A percentile compares a stretch with the other conserved stretches of the same genome.
phyloP scores from a whole-genome alignment of 1,140 invertebrate genomes.

The Diuraphis noxia region DNA sequence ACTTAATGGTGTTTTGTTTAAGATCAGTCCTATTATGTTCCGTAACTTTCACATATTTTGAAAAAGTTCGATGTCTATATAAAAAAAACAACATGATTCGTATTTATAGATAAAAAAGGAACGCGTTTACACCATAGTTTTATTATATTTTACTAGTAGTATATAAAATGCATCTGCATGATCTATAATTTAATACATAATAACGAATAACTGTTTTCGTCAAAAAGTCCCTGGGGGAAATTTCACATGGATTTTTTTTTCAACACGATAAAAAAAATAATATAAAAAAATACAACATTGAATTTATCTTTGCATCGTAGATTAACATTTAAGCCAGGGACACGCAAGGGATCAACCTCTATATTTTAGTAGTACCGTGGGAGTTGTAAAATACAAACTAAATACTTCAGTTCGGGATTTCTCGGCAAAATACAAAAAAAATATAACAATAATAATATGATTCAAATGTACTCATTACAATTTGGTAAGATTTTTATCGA shows the following conservation, averaged over 20 bases:
- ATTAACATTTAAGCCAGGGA: conserved; percentile 25
- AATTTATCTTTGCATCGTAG: conserved; percentile 41
- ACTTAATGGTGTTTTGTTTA: not conserved
- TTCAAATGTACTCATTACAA: not conserved
- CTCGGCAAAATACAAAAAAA: not conserved
- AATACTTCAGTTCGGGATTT: conserved; percentile 35
- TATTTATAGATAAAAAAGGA: not conserved
- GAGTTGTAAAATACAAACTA: conserved; percentile 40
- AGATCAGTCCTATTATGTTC: not conserved
- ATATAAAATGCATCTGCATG: not conserved
- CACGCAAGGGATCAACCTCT: conserved; percentile 32
- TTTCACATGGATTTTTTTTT: conserved; percentile 13
- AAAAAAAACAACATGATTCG: not conserved
- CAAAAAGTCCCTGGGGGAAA: not conserved
- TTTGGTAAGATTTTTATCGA: conserved; percentile 9
- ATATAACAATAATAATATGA: not conserved
- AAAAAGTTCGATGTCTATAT: not conserved
- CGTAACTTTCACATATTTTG: not conserved
- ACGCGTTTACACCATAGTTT: not conserved
- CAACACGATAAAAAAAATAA: not conserved
- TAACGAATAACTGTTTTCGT: conserved; percentile 13
- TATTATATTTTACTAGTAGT: not conserved
- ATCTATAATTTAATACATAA: conserved; percentile 6
- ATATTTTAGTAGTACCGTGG: conserved; percentile 31
- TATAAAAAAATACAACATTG: not conserved